Evolutionary conservation across 2,888 invertebrate genomes (phyloP).

Genomic region (Trisateles emortualis): DNA sequence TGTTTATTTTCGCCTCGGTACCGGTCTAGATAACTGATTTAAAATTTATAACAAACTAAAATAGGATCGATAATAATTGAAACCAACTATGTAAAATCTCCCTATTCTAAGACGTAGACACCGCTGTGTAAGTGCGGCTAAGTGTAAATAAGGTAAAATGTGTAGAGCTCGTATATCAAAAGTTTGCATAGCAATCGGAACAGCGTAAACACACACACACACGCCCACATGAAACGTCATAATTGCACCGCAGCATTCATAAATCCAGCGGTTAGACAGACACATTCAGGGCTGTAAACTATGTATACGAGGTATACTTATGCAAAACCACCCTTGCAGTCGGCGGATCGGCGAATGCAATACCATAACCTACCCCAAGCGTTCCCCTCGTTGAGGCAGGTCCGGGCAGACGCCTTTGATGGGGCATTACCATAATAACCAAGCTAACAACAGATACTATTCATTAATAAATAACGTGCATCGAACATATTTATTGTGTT

Average conservation of each 20-base stretch:
- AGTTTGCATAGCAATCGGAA: constrained; percentile 42
- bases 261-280: constrained; percentile 78
- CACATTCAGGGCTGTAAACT: constrained; percentile 70
- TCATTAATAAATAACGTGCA: constrained; percentile 52
- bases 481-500: constrained; percentile 38
- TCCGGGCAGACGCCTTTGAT: constrained; percentile 78
- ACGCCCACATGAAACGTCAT: constrained; percentile 62
- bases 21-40: constrained; percentile 68
- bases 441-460: constrained; percentile 53
- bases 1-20: constrained; percentile 72
- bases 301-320: constrained; percentile 71
- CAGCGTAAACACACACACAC: constrained; percentile 50
- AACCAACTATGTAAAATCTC: constrained; percentile 29
- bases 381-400: constrained; percentile 79
- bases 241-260: constrained; percentile 77
- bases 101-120: constrained; percentile 4
- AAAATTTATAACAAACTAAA: constrained; percentile 73
- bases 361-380: constrained; percentile 82
- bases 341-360: constrained; percentile 78
- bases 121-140: neutral
- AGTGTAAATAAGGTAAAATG: constrained; percentile 19
- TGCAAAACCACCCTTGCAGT: constrained; percentile 81
- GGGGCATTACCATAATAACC: constrained; percentile 77
- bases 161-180: constrained; percentile 24
- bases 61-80: constrained; percentile 56